These are phyloP conservation scores for Phataginus tetradactyla DNA, from an alignment of 2,797 vertebrate species.

Conservation along the genomic window DNA sequence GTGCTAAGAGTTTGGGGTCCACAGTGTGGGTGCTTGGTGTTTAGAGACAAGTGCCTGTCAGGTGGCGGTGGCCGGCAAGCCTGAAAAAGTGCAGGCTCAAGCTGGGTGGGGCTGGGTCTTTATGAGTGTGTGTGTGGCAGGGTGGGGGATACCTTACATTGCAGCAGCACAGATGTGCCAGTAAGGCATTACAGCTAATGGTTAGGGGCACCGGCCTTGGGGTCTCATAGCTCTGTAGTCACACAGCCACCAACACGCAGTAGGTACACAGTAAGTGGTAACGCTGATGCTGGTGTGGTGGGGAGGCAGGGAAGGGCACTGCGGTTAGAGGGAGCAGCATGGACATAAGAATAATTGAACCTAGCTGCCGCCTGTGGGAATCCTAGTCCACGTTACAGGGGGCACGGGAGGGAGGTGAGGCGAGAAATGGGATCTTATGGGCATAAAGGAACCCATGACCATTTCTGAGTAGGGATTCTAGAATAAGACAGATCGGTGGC, in stretches of 20 bases:
- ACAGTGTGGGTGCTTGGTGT: neutral
- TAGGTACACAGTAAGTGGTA: rapidly evolving
- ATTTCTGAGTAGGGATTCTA: neutral
- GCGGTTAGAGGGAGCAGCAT: neutral
- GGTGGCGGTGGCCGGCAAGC: neutral
- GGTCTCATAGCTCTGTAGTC: neutral
- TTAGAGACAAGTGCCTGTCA: neutral
- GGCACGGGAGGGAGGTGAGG: too few relatives aligned
- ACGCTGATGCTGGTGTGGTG: rapidly evolving
- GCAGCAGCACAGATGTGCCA: rapidly evolving
- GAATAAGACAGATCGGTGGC: neutral
- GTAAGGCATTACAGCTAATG: rapidly evolving
- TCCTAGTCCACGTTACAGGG: neutral
- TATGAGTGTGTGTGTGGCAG: too few relatives aligned
- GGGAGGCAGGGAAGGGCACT: neutral
- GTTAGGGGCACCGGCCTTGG: neutral
- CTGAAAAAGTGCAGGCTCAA: neutral
- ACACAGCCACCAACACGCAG: rapidly evolving
- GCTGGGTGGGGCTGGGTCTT: neutral
- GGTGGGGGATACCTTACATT: rapidly evolving
- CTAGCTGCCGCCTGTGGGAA: neutral
- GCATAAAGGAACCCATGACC: neutral
- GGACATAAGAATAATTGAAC: neutral
- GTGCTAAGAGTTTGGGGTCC: neutral
- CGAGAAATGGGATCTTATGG: neutral